Evolutionary conservation across 2,797 vertebrate species (phyloP).

Genomic region (Florisuga fusca): DNA sequence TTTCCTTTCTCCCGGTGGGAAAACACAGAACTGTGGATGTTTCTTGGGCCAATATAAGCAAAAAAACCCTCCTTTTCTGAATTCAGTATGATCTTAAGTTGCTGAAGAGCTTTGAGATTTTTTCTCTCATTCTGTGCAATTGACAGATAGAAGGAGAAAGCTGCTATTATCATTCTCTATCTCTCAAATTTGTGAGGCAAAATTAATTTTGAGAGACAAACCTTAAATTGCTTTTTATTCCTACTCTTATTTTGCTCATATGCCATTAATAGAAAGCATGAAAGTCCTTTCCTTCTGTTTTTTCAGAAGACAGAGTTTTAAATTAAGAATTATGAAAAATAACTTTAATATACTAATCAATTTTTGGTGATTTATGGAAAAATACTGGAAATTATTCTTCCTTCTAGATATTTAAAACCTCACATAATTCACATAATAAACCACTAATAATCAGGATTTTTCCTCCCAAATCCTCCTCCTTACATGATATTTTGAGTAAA

Average conservation of each 20-base stretch:
- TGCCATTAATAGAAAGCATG: background rate
- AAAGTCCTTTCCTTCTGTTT: background rate
- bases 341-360: fast-evolving
- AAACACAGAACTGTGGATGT: background rate
- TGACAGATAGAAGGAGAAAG: background rate
- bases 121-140: background rate
- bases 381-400: background rate
- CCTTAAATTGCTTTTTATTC: background rate
- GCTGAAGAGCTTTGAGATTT: background rate
- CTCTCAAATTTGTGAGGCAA: background rate
- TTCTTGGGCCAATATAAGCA: background rate
- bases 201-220: background rate
- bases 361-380: background rate
- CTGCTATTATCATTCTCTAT: background rate
- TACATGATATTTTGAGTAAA: background rate
- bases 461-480: background rate
- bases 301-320: background rate
- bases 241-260: background rate
- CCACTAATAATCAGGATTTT: background rate
- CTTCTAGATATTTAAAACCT: background rate
- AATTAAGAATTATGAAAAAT: background rate
- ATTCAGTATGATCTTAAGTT: background rate
- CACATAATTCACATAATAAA: background rate
- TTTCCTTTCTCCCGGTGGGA: background rate
- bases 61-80: background rate